Conservation (phyloP, 2,113 vertebrate species). For the Crotalus helleri region DNA sequence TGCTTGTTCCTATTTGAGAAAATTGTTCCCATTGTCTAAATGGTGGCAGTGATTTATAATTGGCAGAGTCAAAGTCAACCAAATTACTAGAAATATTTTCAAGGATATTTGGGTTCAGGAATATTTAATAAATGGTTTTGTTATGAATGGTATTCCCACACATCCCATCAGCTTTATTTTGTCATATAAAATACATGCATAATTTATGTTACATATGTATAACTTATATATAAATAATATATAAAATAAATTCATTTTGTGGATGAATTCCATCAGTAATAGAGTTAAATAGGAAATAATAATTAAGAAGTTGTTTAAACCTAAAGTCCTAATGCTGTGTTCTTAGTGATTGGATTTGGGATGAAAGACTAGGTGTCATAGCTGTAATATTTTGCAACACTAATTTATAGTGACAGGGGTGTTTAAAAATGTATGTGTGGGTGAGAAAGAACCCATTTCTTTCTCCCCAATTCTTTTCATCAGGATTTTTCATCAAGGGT, state of each 20-base stretch:
- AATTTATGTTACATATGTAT: background rate
- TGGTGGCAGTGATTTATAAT: background rate
- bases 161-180: constrained; percentile 19
- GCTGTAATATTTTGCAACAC: constrained; percentile 32
- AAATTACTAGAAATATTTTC: background rate
- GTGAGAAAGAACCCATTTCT: constrained; percentile 44
- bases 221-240: background rate
- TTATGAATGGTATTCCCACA: background rate
- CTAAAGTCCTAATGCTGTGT: constrained; percentile 32
- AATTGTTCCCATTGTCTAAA: background rate
- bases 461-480: constrained; percentile 23
- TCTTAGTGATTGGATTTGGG: background rate
- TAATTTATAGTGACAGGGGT: constrained; percentile 50
- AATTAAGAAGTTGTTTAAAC: constrained; percentile 27
- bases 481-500: constrained; percentile 45
- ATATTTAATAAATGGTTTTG: background rate
- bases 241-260: constrained; percentile 36
- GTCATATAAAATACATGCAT: constrained; percentile 2
- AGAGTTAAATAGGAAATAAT: constrained; percentile 19
- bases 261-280: constrained; percentile 30
- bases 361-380: background rate
- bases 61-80: background rate
- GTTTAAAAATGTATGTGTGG: constrained; percentile 63
- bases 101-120: background rate
- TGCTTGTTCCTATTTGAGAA: background rate